Evolutionary conservation across 2,797 vertebrate species (phyloP), one percentile per base, ranked within the genome.

Genomic region (Liparis tanakae): DNA sequence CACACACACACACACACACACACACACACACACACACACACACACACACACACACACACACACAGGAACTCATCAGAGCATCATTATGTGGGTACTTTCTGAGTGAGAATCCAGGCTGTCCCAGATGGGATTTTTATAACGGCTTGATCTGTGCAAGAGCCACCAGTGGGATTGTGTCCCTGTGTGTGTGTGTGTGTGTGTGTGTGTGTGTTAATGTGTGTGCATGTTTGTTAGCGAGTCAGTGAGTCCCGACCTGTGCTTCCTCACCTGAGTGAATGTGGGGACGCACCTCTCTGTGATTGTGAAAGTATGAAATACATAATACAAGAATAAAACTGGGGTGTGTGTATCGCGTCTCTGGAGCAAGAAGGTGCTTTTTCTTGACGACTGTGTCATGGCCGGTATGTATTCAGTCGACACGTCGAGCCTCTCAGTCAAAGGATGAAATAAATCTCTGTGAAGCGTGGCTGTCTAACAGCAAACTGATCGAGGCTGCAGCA

Each of bases 71-170:
- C 69, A 89, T 88, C 83, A 84, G 87, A 83, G 83, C 83, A 85
- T 88, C 81, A 76, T 91, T 89, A 88, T 87, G 78, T 77, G 73
- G 79, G 50, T 61, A 82, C 77, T 86, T 79, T 85, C 80, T 74
- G 82, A 82, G 82, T 80, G 79, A 82, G 79, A 87, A 84, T 78
- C 78, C 72, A 72, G 79, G 76, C 56, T 17, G 65, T 87, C 89
- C 88, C 89, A 86, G 76, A 83, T 88, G 87, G 86, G 85, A 87
- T 89, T 90, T 83, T 94, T 91, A 87, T 76, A 87, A 89, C 79
- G 82, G 76, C 70, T 82, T 85, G 81, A 90, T 83, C 85, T 85
- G 74, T 83, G 84, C 75, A 67, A 74, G 75, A 80, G 79, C 71
- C 74, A 72, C 1, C 30, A 54, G 61, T 84, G 74, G 72, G 85